These are phyloP conservation scores for Philopotamus ludificatus DNA, from an alignment of 1,140 invertebrate species.

Conservation along the genomic window DNA sequence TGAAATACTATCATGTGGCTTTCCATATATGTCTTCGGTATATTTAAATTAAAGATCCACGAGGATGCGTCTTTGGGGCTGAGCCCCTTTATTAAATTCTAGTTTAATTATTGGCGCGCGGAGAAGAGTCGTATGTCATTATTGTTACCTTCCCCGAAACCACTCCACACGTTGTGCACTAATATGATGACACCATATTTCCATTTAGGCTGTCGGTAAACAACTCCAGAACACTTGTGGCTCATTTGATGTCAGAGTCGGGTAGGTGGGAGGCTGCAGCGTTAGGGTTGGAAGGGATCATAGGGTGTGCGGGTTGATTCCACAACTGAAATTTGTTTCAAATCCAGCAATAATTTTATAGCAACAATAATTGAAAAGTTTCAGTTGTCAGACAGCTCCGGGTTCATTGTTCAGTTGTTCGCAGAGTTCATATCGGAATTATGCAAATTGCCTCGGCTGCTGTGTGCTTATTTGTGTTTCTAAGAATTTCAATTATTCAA, in stretches of 20 bases:
- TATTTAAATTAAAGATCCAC: too few species aligned
- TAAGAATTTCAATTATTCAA: constrained; percentile 13
- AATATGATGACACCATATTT: constrained; percentile 43
- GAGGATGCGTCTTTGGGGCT: too few species aligned
- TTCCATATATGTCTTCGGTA: too few species aligned
- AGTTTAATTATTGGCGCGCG: constrained; percentile 1
- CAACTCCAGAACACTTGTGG: constrained; percentile 41
- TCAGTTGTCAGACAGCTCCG: neutral
- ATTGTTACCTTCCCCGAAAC: neutral
- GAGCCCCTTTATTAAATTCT: constrained; percentile 11
- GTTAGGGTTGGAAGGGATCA: neutral
- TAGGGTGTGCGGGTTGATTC: neutral
- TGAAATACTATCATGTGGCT: too few species aligned
- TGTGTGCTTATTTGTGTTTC: constrained; percentile 10
- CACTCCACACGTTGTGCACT: neutral
- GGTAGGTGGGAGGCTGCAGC: neutral
- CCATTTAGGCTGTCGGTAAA: constrained; percentile 40
- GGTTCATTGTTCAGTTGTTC: neutral
- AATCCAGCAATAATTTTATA: neutral
- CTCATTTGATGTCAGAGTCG: constrained; percentile 31
- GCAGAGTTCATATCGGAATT: constrained; percentile 2
- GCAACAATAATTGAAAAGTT: neutral
- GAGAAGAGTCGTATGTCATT: neutral
- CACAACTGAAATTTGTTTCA: neutral
- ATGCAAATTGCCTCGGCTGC: neutral